Conservation (phyloP, 2,113 vertebrate species). For the Heterochromis multidens region DNA sequence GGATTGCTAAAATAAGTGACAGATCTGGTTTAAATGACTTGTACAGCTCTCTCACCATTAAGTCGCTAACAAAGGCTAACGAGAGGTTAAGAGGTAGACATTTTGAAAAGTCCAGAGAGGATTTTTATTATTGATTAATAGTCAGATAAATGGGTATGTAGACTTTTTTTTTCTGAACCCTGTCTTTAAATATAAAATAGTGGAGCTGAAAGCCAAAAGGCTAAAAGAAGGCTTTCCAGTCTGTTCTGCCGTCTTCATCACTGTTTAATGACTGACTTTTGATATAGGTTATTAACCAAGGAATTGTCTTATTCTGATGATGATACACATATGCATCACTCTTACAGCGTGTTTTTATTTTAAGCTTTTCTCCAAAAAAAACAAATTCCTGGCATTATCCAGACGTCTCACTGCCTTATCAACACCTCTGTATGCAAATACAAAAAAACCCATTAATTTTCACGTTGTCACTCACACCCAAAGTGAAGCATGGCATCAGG, state of each 20-base stretch:
- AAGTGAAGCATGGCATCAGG: slow-evolving; percentile 38
- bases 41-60: background rate
- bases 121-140: slow-evolving; percentile 56
- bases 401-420: slow-evolving; percentile 42
- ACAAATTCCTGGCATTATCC: slow-evolving; percentile 27
- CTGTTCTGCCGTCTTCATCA: background rate
- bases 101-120: slow-evolving; percentile 34
- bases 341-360: slow-evolving; percentile 12
- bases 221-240: background rate
- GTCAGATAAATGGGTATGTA: slow-evolving; percentile 18
- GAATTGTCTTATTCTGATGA: slow-evolving; percentile 49
- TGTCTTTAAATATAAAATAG: slow-evolving; percentile 15
- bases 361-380: background rate
- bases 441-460: slow-evolving; percentile 48
- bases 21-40: slow-evolving; percentile 26
- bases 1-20: background rate
- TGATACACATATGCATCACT: slow-evolving; percentile 35
- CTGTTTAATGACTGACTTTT: slow-evolving; percentile 12
- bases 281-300: slow-evolving; percentile 29
- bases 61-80: slow-evolving; percentile 53
- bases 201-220: background rate
- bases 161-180: slow-evolving; percentile 2
- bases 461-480: slow-evolving; percentile 50
- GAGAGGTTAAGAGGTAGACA: slow-evolving; percentile 56
- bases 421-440: slow-evolving; percentile 53